Conservation (phyloP, 2,113 vertebrate genomes). For the Acanthochromis polyacanthus region DNA sequence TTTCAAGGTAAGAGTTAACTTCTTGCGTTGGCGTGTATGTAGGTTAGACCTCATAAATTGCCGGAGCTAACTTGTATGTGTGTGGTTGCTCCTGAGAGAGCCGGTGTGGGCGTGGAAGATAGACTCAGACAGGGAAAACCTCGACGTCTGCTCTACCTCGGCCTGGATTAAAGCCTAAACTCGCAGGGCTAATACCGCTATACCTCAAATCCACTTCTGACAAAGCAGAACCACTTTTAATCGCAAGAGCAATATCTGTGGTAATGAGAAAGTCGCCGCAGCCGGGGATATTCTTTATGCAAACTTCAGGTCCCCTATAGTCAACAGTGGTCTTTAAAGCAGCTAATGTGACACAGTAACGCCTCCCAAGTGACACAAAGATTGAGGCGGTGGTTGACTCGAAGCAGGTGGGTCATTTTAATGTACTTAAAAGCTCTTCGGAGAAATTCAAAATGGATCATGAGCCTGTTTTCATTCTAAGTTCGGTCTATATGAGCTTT, state of each 20-base stretch:
- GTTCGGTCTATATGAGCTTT: background rate
- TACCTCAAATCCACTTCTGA: conserved; percentile 59
- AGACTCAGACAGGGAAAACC: conserved; percentile 28
- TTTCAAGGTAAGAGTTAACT: conserved; percentile 34
- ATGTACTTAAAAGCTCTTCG: background rate
- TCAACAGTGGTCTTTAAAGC: conserved; percentile 21
- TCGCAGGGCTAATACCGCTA: conserved; percentile 49
- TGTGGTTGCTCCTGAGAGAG: conserved; percentile 10
- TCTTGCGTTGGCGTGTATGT: conserved; percentile 20
- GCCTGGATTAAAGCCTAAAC: conserved; percentile 64
- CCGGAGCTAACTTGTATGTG: conserved; percentile 4
- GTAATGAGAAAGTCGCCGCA: conserved; percentile 38
- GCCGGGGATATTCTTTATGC: conserved; percentile 30
- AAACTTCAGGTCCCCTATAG: conserved; percentile 34
- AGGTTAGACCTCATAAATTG: conserved; percentile 25
- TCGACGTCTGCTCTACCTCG: conserved; percentile 33
- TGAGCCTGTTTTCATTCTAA: background rate
- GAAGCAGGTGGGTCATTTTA: background rate
- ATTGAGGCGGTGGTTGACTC: background rate
- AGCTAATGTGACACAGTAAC: background rate
- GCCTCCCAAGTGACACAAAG: conserved; percentile 11
- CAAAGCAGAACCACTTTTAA: conserved; percentile 50
- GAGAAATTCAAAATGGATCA: background rate
- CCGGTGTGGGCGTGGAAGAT: conserved; percentile 25
- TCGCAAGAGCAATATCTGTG: conserved; percentile 51